Base-by-base conservation (phyloP, 2,888 invertebrate species). In the Xiphydria camelus region DNA sequence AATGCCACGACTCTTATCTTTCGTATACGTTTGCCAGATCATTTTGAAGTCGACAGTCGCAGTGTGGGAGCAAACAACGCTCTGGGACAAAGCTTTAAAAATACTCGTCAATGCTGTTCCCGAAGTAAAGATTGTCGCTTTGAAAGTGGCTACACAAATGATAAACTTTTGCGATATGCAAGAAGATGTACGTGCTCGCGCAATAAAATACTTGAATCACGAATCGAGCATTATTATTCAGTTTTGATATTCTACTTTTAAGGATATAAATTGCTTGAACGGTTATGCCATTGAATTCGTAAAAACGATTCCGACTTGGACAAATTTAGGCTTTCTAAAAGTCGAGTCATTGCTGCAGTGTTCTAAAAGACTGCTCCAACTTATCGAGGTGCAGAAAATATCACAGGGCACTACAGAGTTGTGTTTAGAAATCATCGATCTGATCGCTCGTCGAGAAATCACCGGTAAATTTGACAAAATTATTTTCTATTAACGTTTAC, bases 361-460 rank as follows among this genome's bases (percentile, higher is more conserved):
- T 49, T 14, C 46, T 35, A 40, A 48, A 40, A 47, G 41, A 15
- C 56, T 65, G 4, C 46, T 45, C 12, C 29, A 55, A 32, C 31
- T 65, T 41, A 51, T 63, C 42, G 17, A 50, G 29, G 49, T 36
- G 12, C 41, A 50, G 5, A 49, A 47, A 5, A 33, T 54, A 18
- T 59, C 51, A 35, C 26, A 47, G 33, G 45, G 49, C 6, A 47
- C 51, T 3, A 53, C 47, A 4, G 55, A 66, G 45, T 56, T 72
- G 14, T 68, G 65, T 44, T 63, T 68, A 25, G 57, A 59, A 41
- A 36, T 70, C n/a, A 52, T 70, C 10, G 55, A 69, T 45, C 38
- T 61, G 5, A 53, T 63, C 17, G 44, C 56, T 29, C 47, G 15
- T 12, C 14, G 54, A 12, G 57, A 53, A 35, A 35, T 59, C 32